A percentile compares a stretch with the other conserved stretches of the same genome.
These are phyloP conservation scores for Phylloscopus whistleri DNA, from an alignment of 2,113 vertebrate genomes.

Conservation along the genomic window DNA sequence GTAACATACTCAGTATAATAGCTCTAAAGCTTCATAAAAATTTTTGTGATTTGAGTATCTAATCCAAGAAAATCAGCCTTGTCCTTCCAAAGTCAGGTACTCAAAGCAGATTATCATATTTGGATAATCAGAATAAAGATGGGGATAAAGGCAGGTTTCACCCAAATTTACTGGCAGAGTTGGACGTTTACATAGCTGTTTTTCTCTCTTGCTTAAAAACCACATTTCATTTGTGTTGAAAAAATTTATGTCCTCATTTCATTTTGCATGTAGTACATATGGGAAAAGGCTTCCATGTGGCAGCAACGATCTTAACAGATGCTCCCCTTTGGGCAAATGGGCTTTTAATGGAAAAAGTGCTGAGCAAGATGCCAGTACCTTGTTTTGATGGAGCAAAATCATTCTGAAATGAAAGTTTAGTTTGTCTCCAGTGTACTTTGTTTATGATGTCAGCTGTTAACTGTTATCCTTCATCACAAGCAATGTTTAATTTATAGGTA, in stretches of 20 bases:
- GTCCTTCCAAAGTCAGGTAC: neutral
- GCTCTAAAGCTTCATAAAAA: neutral
- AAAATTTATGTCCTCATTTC: neutral
- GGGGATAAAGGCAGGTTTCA: neutral
- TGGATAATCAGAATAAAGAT: neutral
- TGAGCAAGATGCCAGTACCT: slow-evolving; percentile 11
- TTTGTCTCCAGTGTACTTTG: neutral
- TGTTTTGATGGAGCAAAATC: neutral
- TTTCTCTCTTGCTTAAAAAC: neutral
- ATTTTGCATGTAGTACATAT: neutral
- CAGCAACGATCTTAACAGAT: slow-evolving; percentile 26
- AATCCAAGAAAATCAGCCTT: neutral
- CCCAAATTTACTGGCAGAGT: neutral
- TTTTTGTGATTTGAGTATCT: neutral
- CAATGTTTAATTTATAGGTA: neutral
- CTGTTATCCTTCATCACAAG: neutral
- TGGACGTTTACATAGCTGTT: neutral
- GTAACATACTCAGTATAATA: neutral
- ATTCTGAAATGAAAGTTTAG: slow-evolving; percentile 5
- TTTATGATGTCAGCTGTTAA: neutral
- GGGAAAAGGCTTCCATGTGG: slow-evolving; percentile 36
- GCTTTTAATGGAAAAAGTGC: slow-evolving; percentile 29
- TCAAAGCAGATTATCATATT: neutral
- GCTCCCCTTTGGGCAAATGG: slow-evolving; percentile 31
- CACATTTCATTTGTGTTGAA: neutral